Evolutionary conservation across 2,888 invertebrate species (phyloP), one percentile per base, ranked within the genome.

Genomic region (Saturnia japonica): DNA sequence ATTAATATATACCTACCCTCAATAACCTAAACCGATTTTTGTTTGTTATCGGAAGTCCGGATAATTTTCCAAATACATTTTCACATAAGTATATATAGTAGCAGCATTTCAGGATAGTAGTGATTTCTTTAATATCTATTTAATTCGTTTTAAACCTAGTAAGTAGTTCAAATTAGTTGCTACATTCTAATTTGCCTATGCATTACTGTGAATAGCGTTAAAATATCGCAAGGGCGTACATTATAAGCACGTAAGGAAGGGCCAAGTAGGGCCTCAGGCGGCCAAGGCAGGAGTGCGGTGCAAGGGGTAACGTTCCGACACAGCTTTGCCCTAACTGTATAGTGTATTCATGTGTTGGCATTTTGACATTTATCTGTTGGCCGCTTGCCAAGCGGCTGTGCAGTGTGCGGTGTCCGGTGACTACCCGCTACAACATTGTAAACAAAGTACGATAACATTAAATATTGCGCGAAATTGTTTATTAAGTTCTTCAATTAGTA

Each of bases 361-460:
- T 74, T 78, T 78, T 82, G 81, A 81, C 86, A 88, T 85, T 86
- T 85, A 87, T 82, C 80, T 83, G 83, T 81, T 80, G 84, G 87
- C 88, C 88, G 91, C 90, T 83, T 78, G 82, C 79, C 76, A 85
- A 79, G 88, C 87, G 91, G 91, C 85, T 85, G 90, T 87, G 85
- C 85, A 79, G 83, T 77, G 79, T 72, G 78, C 77, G 75, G 40
- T 19, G 64, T n/a, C 57, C 57, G 57, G 57, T 60, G 74, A 76
- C 75, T 70, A 71, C 74, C 74, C 75, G 76, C 76, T 78, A 76
- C 71, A 75, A 77, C 72, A 76, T 82, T 80, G 86, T 88, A 85
- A 84, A 87, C 84, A 85, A 84, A 82, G 76, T 71, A 70, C 72
- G 72, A 67, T 47, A 66, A 19, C n/a, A 64, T 64, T 40, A 64